phyloP scores from a whole-genome alignment of 2,797 vertebrate genomes.

The Uromys caudimaculatus region DNA sequence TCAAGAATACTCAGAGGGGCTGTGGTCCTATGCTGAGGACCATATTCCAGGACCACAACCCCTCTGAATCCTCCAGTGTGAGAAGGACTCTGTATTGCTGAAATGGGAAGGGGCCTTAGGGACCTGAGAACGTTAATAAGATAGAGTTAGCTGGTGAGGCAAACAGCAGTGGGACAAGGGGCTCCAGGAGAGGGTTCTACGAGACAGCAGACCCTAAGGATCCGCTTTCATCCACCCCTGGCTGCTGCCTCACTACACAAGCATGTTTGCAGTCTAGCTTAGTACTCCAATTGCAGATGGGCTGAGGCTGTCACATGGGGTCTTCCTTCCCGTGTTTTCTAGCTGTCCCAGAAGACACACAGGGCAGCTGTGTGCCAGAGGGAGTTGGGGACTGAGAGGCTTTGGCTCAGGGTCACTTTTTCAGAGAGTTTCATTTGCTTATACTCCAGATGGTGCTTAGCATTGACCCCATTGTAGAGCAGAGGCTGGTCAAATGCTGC shows the following conservation, averaged over 20 bases:
- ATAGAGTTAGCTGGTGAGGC: neutral
- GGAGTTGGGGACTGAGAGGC: neutral
- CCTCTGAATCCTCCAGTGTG: neutral
- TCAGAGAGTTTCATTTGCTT: slow-evolving; percentile 3
- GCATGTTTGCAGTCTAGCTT: neutral
- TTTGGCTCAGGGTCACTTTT: slow-evolving; percentile 1
- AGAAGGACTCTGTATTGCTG: neutral
- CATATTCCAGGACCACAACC: neutral
- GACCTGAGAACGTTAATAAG: neutral
- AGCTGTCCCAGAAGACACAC: neutral
- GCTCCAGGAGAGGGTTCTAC: neutral
- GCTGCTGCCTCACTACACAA: neutral
- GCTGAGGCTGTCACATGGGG: neutral
- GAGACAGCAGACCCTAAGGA: neutral
- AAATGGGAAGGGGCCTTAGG: neutral
- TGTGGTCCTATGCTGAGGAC: neutral
- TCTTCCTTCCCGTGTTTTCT: neutral
- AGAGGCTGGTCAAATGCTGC: neutral
- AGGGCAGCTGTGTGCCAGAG: neutral
- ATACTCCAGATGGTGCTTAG: neutral
- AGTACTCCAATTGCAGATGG: neutral
- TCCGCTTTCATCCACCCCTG: neutral
- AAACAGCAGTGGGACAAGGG: neutral
- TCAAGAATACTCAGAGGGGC: neutral
- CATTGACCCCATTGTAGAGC: neutral